Conservation (phyloP, 2,888 invertebrate genomes). For the Lacanobia wlatinum region DNA sequence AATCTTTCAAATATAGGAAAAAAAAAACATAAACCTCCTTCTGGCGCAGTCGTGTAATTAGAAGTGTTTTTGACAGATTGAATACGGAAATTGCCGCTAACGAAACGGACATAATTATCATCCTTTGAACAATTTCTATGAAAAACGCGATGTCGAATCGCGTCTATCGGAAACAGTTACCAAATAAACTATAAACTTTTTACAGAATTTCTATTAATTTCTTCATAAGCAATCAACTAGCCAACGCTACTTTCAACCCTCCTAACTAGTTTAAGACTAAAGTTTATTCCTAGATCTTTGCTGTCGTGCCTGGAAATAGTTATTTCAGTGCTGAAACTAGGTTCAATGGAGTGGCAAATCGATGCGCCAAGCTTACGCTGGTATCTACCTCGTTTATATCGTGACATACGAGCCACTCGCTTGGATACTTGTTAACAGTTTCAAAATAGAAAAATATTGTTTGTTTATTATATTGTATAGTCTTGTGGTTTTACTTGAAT, state of each 20-base stretch:
- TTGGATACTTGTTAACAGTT: conserved; percentile 23
- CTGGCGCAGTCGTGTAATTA: too few species aligned
- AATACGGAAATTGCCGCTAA: too few species aligned
- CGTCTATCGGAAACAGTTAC: too few species aligned
- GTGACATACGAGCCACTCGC: conserved; percentile 57
- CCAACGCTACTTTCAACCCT: neutral
- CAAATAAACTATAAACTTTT: neutral
- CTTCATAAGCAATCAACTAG: neutral
- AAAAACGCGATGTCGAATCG: too few species aligned
- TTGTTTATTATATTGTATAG: neutral
- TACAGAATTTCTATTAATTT: neutral
- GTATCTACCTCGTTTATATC: conserved; percentile 60
- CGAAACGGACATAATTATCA: too few species aligned
- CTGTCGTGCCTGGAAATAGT: conserved; percentile 59
- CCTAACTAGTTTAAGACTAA: conserved; percentile 2
- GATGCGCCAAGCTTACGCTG: conserved; percentile 66
- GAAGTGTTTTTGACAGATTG: too few species aligned
- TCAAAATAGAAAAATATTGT: conserved; percentile 17
- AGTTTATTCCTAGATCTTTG: conserved; percentile 53
- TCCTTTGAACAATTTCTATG: too few species aligned
- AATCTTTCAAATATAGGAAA: too few species aligned
- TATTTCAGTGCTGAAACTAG: conserved; percentile 65
- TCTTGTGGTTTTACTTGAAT: neutral
- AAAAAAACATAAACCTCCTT: too few species aligned
- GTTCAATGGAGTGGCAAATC: conserved; percentile 71